A percentile compares a stretch with the other conserved stretches of the same genome.
Conservation (phyloP, 2,888 invertebrate species). For the Coleophora flavipennella region DNA sequence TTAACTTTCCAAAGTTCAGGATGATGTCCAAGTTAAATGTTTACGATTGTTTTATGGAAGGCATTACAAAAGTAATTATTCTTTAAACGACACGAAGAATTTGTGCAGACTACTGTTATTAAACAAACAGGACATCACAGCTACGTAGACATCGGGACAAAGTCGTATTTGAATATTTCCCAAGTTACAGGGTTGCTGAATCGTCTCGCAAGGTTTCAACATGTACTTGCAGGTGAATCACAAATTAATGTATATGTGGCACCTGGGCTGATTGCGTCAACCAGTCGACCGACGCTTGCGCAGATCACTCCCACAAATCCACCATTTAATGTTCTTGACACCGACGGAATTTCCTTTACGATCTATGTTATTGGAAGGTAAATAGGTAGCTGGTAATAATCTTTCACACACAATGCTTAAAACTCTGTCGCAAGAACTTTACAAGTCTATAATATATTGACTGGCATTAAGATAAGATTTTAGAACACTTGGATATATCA, state of each 20-base stretch:
- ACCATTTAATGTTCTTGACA: conserved; percentile 38
- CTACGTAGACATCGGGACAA: background rate
- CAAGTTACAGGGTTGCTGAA: background rate
- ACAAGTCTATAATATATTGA: no score
- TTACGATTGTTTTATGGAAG: no score
- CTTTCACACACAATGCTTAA: no score
- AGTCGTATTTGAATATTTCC: background rate
- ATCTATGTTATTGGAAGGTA: conserved; percentile 9
- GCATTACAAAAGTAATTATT: no score
- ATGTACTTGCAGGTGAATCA: conserved; percentile 26
- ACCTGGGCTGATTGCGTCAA: conserved; percentile 40
- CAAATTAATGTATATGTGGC: conserved; percentile 25
- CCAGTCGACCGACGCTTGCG: conserved; percentile 35
- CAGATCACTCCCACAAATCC: conserved; percentile 38
- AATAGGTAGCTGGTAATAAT: no score
- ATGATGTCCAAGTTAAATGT: no score
- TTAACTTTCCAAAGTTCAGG: no score
- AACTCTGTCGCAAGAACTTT: no score
- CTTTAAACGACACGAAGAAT: no score
- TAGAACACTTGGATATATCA: no score
- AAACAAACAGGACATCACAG: background rate
- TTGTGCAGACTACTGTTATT: no score
- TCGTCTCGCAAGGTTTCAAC: conserved; percentile 13
- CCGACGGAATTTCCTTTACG: conserved; percentile 31
- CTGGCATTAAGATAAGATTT: no score